Evolutionary conservation across 2,888 invertebrate species (phyloP).

Genomic region (Orthonychiurus folsomi): DNA sequence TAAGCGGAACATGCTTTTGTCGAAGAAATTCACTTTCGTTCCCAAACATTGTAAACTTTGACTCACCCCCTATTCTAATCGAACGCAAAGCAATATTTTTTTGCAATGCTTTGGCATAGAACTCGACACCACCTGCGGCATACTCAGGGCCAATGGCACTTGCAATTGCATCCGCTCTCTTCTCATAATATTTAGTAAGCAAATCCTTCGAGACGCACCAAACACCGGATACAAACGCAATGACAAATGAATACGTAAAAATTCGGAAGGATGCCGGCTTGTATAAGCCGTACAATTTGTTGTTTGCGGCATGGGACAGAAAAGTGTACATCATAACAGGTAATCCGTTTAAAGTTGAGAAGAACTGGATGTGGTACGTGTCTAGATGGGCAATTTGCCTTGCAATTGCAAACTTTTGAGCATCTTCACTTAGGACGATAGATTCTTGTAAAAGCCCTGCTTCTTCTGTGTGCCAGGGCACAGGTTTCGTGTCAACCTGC

Average conservation of each 20-base stretch:
- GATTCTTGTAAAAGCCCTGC: constrained; percentile 58
- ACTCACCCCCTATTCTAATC: constrained; percentile 56
- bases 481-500: constrained; percentile 54
- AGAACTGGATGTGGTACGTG: constrained; percentile 52
- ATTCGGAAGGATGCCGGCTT: constrained; percentile 49
- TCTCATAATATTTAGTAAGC: constrained; percentile 56
- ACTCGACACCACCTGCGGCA: constrained; percentile 63
- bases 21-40: constrained; percentile 57
- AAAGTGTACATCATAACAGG: constrained; percentile 50
- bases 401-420: constrained; percentile 70
- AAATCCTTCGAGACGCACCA: constrained; percentile 60
- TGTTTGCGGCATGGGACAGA: constrained; percentile 50
- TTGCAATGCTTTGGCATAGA: constrained; percentile 61
- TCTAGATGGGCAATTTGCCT: constrained; percentile 59
- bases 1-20: constrained; percentile 56
- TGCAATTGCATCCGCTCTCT: constrained; percentile 55
- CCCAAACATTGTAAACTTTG: constrained; percentile 56
- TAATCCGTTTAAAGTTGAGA: constrained; percentile 50
- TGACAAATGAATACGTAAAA: constrained; percentile 52
- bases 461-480: constrained; percentile 58
- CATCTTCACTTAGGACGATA: constrained; percentile 64
- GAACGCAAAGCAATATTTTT: constrained; percentile 64
- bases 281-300: constrained; percentile 50
- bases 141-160: constrained; percentile 55
- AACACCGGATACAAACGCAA: constrained; percentile 51